Evolutionary conservation across 2,113 vertebrate genomes (phyloP).

Genomic region (Synchiropus splendidus): DNA sequence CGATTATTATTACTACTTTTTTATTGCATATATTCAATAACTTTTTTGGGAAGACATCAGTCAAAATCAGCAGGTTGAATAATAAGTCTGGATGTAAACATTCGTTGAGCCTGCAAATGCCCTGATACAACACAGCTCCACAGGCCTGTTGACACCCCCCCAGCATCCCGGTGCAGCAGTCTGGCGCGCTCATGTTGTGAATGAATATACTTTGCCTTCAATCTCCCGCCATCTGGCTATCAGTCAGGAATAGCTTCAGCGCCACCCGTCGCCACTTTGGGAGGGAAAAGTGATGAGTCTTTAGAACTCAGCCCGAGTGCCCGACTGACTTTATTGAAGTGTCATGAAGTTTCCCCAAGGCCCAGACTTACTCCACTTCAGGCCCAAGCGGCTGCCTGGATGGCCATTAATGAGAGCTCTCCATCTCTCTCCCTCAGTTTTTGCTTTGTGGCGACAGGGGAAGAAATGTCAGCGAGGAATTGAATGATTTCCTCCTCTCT

Average conservation of each 20-base stretch:
- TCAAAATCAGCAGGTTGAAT: too few relatives aligned
- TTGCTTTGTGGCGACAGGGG: slow-evolving; percentile 6
- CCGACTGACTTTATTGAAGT: slow-evolving; percentile 43
- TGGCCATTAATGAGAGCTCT: slow-evolving; percentile 21
- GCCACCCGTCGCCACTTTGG: slow-evolving; percentile 24
- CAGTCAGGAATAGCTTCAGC: slow-evolving; percentile 36
- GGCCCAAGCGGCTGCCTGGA: slow-evolving; percentile 22
- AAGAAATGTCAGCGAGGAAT: slow-evolving; percentile 5
- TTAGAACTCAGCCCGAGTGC: slow-evolving; percentile 33
- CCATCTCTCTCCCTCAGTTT: slow-evolving; percentile 7
- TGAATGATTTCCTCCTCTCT: slow-evolving; percentile 7
- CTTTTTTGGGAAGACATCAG: too few relatives aligned
- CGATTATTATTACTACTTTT: too few relatives aligned
- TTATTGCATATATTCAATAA: too few relatives aligned
- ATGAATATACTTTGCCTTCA: slow-evolving; percentile 18
- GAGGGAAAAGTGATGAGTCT: slow-evolving; percentile 45
- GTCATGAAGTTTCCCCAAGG: slow-evolving; percentile 42
- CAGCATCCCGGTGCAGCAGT: slow-evolving; percentile 13
- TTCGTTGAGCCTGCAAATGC: slow-evolving; percentile 15
- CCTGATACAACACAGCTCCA: slow-evolving; percentile 17
- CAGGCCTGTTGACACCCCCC: slow-evolving; percentile 6
- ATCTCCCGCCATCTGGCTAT: slow-evolving; percentile 45
- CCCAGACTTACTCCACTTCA: slow-evolving; percentile 16
- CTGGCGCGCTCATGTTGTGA: slow-evolving; percentile 18
- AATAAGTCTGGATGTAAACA: background rate